A percentile compares a stretch with the other conserved stretches of the same genome.
Evolutionary conservation across 2,797 vertebrate genomes (phyloP).

Genomic region (Schizopygopsis pylzovi): DNA sequence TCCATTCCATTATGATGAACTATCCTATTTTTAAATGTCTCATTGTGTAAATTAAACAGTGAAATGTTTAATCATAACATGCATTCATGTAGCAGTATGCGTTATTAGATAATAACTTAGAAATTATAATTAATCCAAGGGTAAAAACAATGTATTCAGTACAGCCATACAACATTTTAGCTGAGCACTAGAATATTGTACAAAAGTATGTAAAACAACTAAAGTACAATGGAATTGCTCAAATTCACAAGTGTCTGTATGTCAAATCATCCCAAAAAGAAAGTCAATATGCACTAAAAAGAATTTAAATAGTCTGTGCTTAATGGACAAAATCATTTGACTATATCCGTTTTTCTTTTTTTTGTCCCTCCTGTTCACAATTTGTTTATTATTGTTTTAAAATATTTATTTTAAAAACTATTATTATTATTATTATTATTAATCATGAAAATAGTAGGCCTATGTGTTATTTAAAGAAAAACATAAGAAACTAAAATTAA

Average conservation of each 20-base stretch:
- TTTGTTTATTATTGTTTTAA: too few species aligned
- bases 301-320: not conserved
- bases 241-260: not conserved
- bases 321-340: too few species aligned
- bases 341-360: too few species aligned
- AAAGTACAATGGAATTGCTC: not conserved
- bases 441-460: too few species aligned
- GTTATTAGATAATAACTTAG: not conserved
- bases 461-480: not conserved
- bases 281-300: not conserved
- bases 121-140: not conserved
- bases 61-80: not conserved
- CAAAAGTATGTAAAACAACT: not conserved
- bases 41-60: not conserved
- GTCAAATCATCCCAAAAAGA: not conserved
- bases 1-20: not conserved
- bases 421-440: too few species aligned
- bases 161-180: not conserved
- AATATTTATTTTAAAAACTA: too few species aligned
- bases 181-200: not conserved
- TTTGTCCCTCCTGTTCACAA: too few species aligned
- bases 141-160: not conserved
- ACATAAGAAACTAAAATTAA: not conserved
- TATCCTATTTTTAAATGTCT: not conserved
- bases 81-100: not conserved